Conservation (phyloP, 2,888 invertebrate genomes). For the Fragum sueziense region DNA sequence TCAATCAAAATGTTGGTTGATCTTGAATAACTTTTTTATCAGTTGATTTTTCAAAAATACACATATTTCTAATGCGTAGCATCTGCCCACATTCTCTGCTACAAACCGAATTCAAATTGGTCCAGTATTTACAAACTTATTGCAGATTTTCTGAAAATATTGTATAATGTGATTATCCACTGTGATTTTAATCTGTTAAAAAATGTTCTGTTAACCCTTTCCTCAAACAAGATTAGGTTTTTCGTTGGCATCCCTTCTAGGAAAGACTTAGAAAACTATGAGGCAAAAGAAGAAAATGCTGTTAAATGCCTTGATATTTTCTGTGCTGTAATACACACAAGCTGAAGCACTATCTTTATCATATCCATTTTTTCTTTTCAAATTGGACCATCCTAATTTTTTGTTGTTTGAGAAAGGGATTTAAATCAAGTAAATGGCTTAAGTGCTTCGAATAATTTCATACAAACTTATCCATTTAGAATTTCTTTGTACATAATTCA, state of each 20-base stretch:
- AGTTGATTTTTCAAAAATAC: too few relatives aligned
- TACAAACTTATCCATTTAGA: background rate
- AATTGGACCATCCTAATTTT: background rate
- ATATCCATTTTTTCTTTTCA: background rate
- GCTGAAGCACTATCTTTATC: background rate
- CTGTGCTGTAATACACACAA: background rate
- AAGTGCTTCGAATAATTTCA: background rate
- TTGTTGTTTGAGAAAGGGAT: background rate
- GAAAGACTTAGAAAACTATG: background rate
- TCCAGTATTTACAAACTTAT: too few relatives aligned
- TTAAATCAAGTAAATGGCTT: background rate
- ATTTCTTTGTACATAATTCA: background rate
- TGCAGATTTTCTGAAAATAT: too few relatives aligned
- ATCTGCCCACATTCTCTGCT: too few relatives aligned
- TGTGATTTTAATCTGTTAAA: background rate
- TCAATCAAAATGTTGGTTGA: too few relatives aligned
- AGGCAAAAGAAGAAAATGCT: slow-evolving; percentile 1
- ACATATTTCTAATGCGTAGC: too few relatives aligned
- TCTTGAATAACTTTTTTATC: too few relatives aligned
- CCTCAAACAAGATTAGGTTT: background rate
- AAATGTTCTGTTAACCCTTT: background rate
- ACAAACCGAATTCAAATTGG: too few relatives aligned
- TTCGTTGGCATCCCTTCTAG: background rate
- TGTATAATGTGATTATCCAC: too few relatives aligned
- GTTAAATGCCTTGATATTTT: background rate